phyloP scores from a whole-genome alignment of 2,797 vertebrate species.

The Malacoraja senta region DNA sequence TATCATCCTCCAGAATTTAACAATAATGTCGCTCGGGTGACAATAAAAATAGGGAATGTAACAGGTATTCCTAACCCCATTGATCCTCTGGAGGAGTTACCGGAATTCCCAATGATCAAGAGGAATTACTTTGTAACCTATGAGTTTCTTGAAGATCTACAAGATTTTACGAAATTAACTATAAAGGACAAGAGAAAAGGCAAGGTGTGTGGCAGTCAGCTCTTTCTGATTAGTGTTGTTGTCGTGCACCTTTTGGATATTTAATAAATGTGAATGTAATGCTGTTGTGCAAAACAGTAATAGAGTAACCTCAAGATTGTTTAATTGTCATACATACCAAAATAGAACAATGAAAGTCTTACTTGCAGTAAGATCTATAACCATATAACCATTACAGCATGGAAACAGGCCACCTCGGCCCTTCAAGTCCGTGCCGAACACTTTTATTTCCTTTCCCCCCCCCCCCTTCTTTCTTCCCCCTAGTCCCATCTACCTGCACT shows the following conservation, averaged over 20 bases:
- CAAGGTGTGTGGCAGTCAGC: background rate
- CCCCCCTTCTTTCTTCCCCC: too few relatives aligned
- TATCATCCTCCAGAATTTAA: slow-evolving; percentile 52
- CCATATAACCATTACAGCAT: too few relatives aligned
- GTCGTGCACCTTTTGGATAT: background rate
- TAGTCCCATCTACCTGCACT: too few relatives aligned
- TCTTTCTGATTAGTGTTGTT: fast-evolving
- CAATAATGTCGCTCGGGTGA: slow-evolving; percentile 48
- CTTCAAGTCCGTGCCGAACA: too few relatives aligned
- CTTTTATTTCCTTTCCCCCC: too few relatives aligned
- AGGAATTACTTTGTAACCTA: slow-evolving; percentile 68
- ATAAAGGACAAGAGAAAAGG: background rate
- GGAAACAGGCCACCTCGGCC: too few relatives aligned
- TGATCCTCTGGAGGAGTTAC: slow-evolving; percentile 39
- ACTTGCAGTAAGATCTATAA: too few relatives aligned
- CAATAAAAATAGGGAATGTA: slow-evolving; percentile 62
- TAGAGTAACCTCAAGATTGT: too few relatives aligned
- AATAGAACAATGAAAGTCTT: too few relatives aligned
- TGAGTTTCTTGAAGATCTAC: slow-evolving; percentile 52
- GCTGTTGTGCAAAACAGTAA: background rate
- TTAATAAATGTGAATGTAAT: background rate
- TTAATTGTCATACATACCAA: too few relatives aligned
- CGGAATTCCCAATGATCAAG: slow-evolving; percentile 53
- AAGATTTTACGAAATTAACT: background rate
- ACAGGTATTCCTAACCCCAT: slow-evolving; percentile 59